These are phyloP conservation scores for Pediacus dermestoides DNA, from an alignment of 2,888 invertebrate species.

Conservation along the genomic window DNA sequence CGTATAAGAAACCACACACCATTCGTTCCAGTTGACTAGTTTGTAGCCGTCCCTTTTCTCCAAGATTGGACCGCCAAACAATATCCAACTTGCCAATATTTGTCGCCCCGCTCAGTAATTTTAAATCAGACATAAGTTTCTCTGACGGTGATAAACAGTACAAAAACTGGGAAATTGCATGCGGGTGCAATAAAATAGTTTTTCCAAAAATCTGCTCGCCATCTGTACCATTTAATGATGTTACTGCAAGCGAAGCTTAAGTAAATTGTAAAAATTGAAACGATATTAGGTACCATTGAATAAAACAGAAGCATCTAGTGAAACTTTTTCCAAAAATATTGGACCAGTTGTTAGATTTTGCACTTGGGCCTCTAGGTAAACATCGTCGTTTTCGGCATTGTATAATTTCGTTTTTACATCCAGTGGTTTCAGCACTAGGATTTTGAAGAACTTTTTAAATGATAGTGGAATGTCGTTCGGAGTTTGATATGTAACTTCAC, in stretches of 20 bases:
- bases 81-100: conserved; percentile 97
- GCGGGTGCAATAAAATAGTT: conserved; percentile 78
- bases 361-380: conserved; percentile 68
- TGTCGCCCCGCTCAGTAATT: conserved; percentile 75
- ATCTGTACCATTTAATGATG: conserved; percentile 65
- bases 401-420: conserved; percentile 99
- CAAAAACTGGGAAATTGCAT: conserved; percentile 90
- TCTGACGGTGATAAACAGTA: conserved; percentile 85
- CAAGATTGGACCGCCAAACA: conserved; percentile 95
- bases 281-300: conserved; percentile 75
- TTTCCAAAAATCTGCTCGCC: conserved; percentile 74
- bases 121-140: conserved; percentile 71
- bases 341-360: conserved; percentile 93
- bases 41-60: conserved; percentile 94
- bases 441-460: conserved; percentile 96
- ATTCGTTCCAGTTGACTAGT: conserved; percentile 91
- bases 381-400: conserved; percentile 83
- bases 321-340: conserved; percentile 91
- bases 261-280: no score
- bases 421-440: conserved; percentile 94
- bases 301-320: conserved; percentile 85
- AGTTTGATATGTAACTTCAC: conserved; percentile 89
- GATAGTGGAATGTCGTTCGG: conserved; percentile 72
- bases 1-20: no score
- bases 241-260: conserved; percentile 59